Evolutionary conservation across 2,888 invertebrate species (phyloP), one percentile per base, ranked within the genome.

Genomic region (Onthophagus sagittarius): DNA sequence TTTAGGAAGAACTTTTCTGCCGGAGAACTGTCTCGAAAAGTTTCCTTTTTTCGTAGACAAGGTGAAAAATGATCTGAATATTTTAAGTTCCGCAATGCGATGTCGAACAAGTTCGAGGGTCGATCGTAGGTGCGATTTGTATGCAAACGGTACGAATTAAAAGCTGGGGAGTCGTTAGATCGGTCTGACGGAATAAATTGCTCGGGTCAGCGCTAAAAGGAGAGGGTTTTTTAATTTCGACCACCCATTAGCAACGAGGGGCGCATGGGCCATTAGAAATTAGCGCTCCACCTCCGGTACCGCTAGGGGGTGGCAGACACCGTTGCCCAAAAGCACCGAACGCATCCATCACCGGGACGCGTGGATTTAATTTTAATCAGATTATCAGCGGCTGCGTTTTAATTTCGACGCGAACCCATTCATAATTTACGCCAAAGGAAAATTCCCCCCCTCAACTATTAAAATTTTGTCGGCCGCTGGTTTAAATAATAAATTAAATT

Each of bases 171-270:
- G 70, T 67, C 67, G 67, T 67, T 67, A 31, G 67, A 67, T 67
- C 67, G 31, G 67, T 67, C 32, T 67, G 75, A 64, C 62, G 75
- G 74, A 72, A 74, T 76, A 75, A 76, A 76, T 74, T 75, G 65
- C 72, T 69, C 73, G 71, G 32, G 72, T 63, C 72, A 67, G 75
- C 74, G 75, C 75, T 78, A 78, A 67, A 67, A 67, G 39, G 78
- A 77, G 73, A 75, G 75, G 74, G 73, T 73, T 77, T 77, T 78
- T 78, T 79, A 78, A 79, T 78, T 77, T 71, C 71, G 65, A 64
- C 63, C 70, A 63, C 69, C 70, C 70, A 67, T 67, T 67, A 67
- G 67, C 23, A 67, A 67, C 23, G 67, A 67, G 67, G 67, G 32
- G 67, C 32, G 67, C 32, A 6, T 67, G 67, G 39, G 67, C 67